Evolutionary conservation across 2,797 vertebrate species (phyloP).

Genomic region (Sardinella longiceps): DNA sequence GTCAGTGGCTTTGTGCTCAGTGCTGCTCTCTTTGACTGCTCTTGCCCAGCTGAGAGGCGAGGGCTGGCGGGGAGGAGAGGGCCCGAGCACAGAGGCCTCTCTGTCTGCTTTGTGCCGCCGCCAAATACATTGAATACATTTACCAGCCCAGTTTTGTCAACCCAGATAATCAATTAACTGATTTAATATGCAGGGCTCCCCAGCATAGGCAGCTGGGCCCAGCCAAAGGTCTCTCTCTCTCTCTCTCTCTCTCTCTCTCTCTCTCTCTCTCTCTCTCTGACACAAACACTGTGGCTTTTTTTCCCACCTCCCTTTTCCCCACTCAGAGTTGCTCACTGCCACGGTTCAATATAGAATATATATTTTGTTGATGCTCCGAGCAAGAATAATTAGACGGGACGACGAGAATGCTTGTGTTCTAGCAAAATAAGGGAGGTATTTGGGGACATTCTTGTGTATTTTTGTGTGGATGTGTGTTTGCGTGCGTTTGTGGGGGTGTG

Average conservation of each 20-base stretch:
- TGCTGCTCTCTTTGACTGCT: constrained; percentile 38
- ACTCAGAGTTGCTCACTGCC: background rate
- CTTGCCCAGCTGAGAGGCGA: constrained; percentile 37
- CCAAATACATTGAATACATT: constrained; percentile 55
- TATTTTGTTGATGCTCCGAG: constrained; percentile 15
- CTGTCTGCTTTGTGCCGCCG: constrained; percentile 48
- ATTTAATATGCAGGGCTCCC: constrained; percentile 51
- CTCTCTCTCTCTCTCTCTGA: too few species aligned
- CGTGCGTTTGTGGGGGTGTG: background rate
- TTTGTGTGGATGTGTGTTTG: background rate
- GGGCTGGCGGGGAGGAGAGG: background rate
- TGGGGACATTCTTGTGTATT: background rate
- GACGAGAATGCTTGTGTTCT: background rate
- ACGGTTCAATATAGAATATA: constrained; percentile 9
- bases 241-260: too few species aligned
- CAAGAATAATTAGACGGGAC: constrained; percentile 7
- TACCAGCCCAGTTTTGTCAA: constrained; percentile 51
- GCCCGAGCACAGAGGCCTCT: constrained; percentile 36
- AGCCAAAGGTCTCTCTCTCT: background rate
- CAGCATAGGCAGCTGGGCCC: constrained; percentile 43
- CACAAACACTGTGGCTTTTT: background rate
- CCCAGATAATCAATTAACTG: constrained; percentile 58
- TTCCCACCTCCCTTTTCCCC: background rate
- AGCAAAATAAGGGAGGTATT: background rate
- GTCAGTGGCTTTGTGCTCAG: constrained; percentile 8